These are phyloP conservation scores for Drosophila mojavensis DNA, from an alignment of 1,140 invertebrate genomes.

Conservation along the genomic window DNA sequence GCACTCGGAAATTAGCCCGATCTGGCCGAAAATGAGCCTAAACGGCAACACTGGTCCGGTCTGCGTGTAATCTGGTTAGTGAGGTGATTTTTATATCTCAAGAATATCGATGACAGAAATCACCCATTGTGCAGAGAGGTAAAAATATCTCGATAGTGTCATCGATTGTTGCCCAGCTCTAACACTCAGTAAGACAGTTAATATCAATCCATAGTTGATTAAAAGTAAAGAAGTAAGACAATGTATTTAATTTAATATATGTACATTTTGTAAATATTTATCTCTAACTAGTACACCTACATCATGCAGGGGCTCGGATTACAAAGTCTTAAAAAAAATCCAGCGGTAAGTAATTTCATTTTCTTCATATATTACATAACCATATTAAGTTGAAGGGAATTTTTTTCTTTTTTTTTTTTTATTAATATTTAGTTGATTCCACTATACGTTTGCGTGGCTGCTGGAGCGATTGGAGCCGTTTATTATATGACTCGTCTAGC, in stretches of 20 bases:
- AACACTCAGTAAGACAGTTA: too few relatives aligned
- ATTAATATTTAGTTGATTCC: conserved; percentile 90
- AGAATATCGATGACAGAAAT: too few relatives aligned
- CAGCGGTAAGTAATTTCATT: conserved; percentile 85
- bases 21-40: too few relatives aligned
- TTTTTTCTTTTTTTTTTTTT: too few relatives aligned
- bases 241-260: background rate
- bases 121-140: too few relatives aligned
- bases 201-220: background rate
- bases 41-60: too few relatives aligned
- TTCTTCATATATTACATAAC: background rate
- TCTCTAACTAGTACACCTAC: background rate
- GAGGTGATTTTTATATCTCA: too few relatives aligned
- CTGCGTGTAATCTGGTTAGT: too few relatives aligned
- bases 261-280: background rate
- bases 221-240: background rate
- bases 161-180: too few relatives aligned
- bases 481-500: conserved; percentile 89
- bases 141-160: too few relatives aligned
- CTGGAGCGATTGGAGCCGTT: conserved; percentile 86
- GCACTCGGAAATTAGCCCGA: too few relatives aligned
- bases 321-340: conserved; percentile 86
- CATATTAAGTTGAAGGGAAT: too few relatives aligned
- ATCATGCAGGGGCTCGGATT: conserved; percentile 86
- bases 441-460: conserved; percentile 89